Evolutionary conservation across 1,140 invertebrate species (phyloP), one percentile per base, ranked within the genome.

Genomic region (Heliothis virescens): DNA sequence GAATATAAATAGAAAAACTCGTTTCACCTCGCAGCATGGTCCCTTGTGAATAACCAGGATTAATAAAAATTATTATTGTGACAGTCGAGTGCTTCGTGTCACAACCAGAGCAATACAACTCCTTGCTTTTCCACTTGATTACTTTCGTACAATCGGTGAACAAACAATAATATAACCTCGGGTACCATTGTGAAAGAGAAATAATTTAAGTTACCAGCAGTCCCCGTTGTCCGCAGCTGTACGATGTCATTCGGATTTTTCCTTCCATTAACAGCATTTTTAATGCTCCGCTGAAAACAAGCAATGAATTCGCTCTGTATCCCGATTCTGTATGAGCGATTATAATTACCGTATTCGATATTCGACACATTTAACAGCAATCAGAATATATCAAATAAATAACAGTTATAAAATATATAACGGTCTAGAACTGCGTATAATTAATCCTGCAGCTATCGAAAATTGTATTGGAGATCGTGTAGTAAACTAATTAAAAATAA

Each of bases 151-250:
- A 89, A 90, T 87, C 83, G 83, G 76, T 80, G 83, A 87, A 86
- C 83, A 89, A 87, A 90, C 84, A 90, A 86, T 87, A 88, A 87
- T 89, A 85, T 85, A 89, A 87, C 83, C 82, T 82, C 80, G 83
- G 75, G 77, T 77, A 79, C 83, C 82, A 85, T 87, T 85, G 85
- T 89, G 73, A 65, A 80, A 80, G 76, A 84, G 72, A 83, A 82
- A 84, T 81, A 85, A 77, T 65, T 77, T 55, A 60, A 65, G 21
- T 65, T 65, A 53, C 60, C 60, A 55, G 21, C 47, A 16, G 72
- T 50, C 59, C 73, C 57, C 60, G 74, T 53, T 77, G 74, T 65
- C 74, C 74, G 47, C 74, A 77, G 60, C 48, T 77, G 74, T 65
- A 77, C 74, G 18, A 52, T 77, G 57, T n/a, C 50, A 77, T 53